A percentile compares a stretch with the other conserved stretches of the same genome.
phyloP scores from a whole-genome alignment of 1,140 invertebrate species.

The Lepidurus arcticus region DNA sequence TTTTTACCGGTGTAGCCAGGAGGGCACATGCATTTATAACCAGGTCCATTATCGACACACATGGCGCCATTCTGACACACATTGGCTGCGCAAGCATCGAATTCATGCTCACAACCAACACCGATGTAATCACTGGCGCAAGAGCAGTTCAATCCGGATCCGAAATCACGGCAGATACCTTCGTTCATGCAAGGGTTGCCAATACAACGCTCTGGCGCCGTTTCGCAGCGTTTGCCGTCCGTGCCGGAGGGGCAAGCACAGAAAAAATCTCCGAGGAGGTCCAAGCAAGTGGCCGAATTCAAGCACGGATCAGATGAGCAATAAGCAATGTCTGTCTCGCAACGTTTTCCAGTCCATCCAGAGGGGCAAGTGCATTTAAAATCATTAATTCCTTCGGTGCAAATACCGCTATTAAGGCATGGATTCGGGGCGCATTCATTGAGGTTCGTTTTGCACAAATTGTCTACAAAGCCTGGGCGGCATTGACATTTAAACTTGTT shows the following conservation, averaged over 20 bases:
- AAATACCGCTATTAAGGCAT: conserved; percentile 82
- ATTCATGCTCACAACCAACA: conserved; percentile 88
- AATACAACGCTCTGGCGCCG: conserved; percentile 88
- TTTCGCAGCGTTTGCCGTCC: conserved; percentile 90
- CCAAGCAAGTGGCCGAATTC: conserved; percentile 86
- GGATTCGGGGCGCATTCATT: conserved; percentile 83
- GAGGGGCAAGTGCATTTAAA: conserved; percentile 72
- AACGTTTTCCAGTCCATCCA: conserved; percentile 81
- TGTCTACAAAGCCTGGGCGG: conserved; percentile 41
- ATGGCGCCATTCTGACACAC: conserved; percentile 88
- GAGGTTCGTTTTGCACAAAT: conserved; percentile 57
- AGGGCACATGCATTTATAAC: conserved; percentile 79
- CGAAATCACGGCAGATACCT: conserved; percentile 88
- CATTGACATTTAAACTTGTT: conserved; percentile 42
- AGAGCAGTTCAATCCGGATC: conserved; percentile 87
- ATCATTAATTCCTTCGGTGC: conserved; percentile 74
- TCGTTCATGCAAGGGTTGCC: conserved; percentile 94
- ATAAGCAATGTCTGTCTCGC: conserved; percentile 78
- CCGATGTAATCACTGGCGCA: conserved; percentile 79
- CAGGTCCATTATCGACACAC: conserved; percentile 74
- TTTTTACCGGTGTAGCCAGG: conserved; percentile 61
- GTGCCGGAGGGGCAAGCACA: conserved; percentile 92
- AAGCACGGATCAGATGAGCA: conserved; percentile 81
- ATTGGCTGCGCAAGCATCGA: conserved; percentile 79
- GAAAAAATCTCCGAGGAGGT: conserved; percentile 92